A percentile compares a stretch with the other conserved stretches of the same genome.
Evolutionary conservation across 1,140 invertebrate genomes (phyloP).

Genomic region (Conopomorpha cramerella): DNA sequence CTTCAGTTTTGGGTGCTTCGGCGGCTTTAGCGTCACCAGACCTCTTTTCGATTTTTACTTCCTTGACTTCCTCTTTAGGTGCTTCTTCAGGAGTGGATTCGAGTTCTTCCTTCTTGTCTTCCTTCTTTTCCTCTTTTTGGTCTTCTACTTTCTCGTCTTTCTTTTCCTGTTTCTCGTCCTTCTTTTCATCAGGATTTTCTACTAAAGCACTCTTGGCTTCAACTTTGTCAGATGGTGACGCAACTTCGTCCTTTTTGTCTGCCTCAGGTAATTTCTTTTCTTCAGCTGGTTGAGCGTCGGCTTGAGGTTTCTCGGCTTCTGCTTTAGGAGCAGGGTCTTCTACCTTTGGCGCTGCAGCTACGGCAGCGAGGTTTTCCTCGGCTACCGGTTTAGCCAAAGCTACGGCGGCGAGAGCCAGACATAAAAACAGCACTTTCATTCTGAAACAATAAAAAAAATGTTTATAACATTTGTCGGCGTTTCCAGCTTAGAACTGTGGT

Average conservation of each 20-base stretch:
- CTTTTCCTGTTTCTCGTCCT: conserved; percentile 4
- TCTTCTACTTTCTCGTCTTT: conserved; percentile 5
- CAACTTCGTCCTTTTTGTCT: conserved; percentile 12
- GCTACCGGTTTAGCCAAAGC: conserved; percentile 48
- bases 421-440: conserved; percentile 54
- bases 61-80: not conserved
- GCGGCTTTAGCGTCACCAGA: not conserved
- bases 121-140: conserved; percentile 8
- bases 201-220: conserved; percentile 2
- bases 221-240: conserved; percentile 10
- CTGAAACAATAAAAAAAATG: conserved; percentile 36
- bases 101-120: conserved; percentile 9
- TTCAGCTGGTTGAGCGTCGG: conserved; percentile 9
- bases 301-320: conserved; percentile 17
- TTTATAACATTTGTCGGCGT: conserved; percentile 29
- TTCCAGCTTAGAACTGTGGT: conserved; percentile 26
- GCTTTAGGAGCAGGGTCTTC: conserved; percentile 14
- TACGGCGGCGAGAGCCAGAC: conserved; percentile 46
- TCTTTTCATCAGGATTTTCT: conserved; percentile 6
- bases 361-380: conserved; percentile 21
- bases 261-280: conserved; percentile 17
- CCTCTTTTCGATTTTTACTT: not conserved
- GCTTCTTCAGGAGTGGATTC: conserved; percentile 7
- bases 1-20: not conserved
- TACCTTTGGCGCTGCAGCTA: not conserved